Percentiles rank a stretch among this genome's conserved stretches.
Evolutionary conservation across 2,797 vertebrate species (phyloP).

Genomic region (Microhierax caerulescens): DNA sequence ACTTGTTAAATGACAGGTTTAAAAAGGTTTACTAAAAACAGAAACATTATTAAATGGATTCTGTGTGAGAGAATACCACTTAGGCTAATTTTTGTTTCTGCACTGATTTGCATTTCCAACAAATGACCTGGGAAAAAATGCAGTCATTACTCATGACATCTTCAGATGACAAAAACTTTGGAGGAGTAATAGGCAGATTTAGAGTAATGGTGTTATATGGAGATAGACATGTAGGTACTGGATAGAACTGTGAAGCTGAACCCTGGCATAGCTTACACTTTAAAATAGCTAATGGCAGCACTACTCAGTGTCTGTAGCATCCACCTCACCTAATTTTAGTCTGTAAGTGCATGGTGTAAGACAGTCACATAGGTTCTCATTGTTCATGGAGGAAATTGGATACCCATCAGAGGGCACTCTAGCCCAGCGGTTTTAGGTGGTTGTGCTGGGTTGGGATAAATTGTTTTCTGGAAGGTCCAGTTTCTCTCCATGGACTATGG

Average conservation of each 20-base stretch:
- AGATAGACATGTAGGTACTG: background rate
- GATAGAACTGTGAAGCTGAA: background rate
- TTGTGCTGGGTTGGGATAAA: background rate
- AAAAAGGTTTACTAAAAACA: background rate
- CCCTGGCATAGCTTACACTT: background rate
- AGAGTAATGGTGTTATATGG: background rate
- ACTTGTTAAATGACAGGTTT: background rate
- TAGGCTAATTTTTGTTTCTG: background rate
- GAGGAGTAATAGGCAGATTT: background rate
- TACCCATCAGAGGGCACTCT: constrained; percentile 10
- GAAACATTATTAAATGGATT: background rate
- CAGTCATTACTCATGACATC: background rate
- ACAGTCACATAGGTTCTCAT: background rate
- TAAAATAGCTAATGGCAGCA: background rate
- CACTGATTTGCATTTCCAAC: background rate
- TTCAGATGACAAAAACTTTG: background rate
- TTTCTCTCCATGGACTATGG: background rate
- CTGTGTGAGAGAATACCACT: background rate
- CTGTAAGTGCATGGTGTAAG: background rate
- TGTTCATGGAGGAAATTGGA: background rate
- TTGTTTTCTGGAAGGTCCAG: background rate
- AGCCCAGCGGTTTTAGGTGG: background rate
- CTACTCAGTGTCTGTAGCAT: background rate
- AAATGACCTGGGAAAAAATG: background rate
- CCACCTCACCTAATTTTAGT: background rate